Base-by-base conservation (phyloP, 1,140 invertebrate genomes). In the Cyphomyrmex costatus region DNA sequence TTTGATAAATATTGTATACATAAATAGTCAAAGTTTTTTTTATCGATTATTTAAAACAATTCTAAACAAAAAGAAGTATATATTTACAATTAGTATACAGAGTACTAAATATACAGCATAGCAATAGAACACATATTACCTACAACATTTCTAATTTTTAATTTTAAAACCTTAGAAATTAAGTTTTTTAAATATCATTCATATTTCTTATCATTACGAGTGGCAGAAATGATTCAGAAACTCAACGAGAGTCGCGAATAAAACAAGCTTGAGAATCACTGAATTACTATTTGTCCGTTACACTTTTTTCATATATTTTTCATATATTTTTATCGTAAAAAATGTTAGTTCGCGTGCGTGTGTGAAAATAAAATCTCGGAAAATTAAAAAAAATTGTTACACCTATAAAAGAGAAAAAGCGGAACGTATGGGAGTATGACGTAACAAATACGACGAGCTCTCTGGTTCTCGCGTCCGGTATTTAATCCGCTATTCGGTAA, bases 401-500 rank as follows among this genome's bases (percentile, higher is more conserved):
- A 10, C 51, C 30, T 24, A 60, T 24, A 33, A 79, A 60, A 58
- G 27, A 49, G 33, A 46, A 83, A 73, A 60, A 73, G 24, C 36
- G 7, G 12, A 0, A n/a, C 60, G 16, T 21, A 42, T 16, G 19
- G 33, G 10, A 42, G 33, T 19, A 33, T 14, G 24, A 83, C 21
- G 65, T 14, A 73, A 83, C 30, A 46, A 60, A 60, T 74, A 46
- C 27, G 24, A 73, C 27, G 8, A 73, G 70, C 53, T 36, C 14
- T 14, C 2, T 19, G 36, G 8, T 5, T 70, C 30, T 53, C 46
- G 36, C 19, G 10, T 74, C 24, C 68, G 79, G 53, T 74, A 60
- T 74, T 83, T 83, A 60, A 83, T 83, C 79, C 68, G 79, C 53
- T 49, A 51, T 83, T 83, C n/a, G 79, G 24, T 73, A 74, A 83